These are phyloP conservation scores for Maccullochella peelii DNA, from an alignment of 2,113 vertebrate genomes.

Conservation along the genomic window DNA sequence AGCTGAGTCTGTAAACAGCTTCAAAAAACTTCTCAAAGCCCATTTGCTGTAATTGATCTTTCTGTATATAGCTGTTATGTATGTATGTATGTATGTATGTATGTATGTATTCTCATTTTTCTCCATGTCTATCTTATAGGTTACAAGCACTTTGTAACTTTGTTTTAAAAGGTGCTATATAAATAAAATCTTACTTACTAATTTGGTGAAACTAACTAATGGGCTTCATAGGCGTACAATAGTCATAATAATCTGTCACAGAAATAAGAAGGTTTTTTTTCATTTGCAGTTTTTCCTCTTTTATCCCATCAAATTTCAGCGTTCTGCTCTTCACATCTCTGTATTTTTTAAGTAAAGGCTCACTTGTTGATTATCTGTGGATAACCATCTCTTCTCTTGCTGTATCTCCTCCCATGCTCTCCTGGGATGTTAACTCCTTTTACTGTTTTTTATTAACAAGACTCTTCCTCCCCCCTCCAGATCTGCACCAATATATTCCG, in stretches of 20 bases:
- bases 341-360: neutral
- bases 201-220: neutral
- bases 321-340: neutral
- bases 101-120: no score
- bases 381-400: neutral
- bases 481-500: conserved; percentile 97
- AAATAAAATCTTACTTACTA: no score
- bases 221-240: neutral
- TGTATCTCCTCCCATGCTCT: neutral
- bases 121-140: no score
- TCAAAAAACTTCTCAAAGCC: no score
- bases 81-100: no score
- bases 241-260: neutral
- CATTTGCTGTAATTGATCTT: no score
- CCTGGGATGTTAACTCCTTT: neutral
- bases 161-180: no score
- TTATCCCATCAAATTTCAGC: neutral
- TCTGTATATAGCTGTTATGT: no score
- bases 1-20: no score
- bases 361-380: neutral
- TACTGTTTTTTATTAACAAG: neutral
- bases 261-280: neutral
- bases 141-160: no score
- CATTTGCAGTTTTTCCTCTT: neutral
- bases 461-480: conserved; percentile 78